These are phyloP conservation scores for Athene noctua DNA, from an alignment of 2,113 vertebrate genomes.

Conservation along the genomic window DNA sequence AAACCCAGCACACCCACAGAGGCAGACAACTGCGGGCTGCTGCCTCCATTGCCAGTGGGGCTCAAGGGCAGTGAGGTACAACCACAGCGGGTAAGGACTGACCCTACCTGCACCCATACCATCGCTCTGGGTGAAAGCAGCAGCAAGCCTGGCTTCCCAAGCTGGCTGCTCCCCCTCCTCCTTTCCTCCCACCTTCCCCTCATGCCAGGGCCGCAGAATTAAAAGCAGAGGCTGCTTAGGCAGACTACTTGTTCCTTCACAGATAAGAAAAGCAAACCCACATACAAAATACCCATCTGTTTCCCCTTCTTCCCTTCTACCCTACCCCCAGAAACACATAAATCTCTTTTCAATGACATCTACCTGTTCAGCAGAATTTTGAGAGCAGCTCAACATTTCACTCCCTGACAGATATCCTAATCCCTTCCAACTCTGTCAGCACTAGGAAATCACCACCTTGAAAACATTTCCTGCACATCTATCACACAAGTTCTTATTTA, in stretches of 20 bases:
- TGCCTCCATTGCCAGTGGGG: fast-evolving
- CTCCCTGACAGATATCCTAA: not conserved
- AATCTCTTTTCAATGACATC: not conserved
- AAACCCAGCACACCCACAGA: not conserved
- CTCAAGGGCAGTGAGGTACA: not conserved
- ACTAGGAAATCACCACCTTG: not conserved
- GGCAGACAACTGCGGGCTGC: not conserved
- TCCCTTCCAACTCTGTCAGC: not conserved
- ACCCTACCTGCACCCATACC: not conserved
- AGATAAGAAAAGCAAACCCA: not conserved
- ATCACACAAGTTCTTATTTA: not conserved
- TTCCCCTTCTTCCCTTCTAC: not conserved
- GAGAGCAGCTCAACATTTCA: not conserved
- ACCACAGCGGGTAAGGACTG: not conserved
- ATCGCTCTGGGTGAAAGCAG: not conserved
- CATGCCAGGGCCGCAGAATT: not conserved
- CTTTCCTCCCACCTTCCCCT: not conserved
- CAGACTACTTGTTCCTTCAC: not conserved
- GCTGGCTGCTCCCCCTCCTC: not conserved
- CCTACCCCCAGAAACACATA: not conserved
- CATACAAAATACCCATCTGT: not conserved
- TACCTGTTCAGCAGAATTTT: not conserved
- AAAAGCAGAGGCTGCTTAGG: not conserved
- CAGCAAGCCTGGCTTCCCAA: not conserved
- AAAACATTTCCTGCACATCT: not conserved